Percentiles rank a stretch among this genome's conserved stretches.
phyloP scores from a whole-genome alignment of 2,113 vertebrate genomes.

The Thalassoma bifasciatum region DNA sequence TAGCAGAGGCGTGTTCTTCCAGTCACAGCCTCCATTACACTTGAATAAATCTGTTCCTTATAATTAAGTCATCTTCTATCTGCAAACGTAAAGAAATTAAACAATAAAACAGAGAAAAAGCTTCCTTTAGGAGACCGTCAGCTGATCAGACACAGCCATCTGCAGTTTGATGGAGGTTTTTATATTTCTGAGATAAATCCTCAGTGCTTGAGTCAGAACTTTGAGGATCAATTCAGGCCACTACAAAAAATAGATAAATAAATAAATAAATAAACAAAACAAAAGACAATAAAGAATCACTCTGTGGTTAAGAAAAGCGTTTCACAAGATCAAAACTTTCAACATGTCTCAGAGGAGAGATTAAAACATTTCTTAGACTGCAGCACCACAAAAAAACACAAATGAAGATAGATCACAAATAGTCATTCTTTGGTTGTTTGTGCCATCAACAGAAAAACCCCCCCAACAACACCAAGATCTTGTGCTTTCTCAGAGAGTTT shows the following conservation, averaged over 20 bases:
- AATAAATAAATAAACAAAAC: too few relatives aligned
- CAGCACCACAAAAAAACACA: background rate
- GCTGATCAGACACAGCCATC: background rate
- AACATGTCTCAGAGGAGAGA: background rate
- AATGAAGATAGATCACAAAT: background rate
- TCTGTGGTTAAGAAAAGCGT: background rate
- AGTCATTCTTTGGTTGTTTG: background rate
- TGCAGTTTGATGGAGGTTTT: background rate
- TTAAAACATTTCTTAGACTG: background rate
- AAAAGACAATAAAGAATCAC: too few relatives aligned
- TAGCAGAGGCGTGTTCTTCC: conserved; percentile 38
- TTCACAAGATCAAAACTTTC: background rate
- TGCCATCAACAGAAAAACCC: background rate
- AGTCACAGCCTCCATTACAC: conserved; percentile 32
- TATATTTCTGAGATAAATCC: background rate
- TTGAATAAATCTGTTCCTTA: conserved; percentile 8
- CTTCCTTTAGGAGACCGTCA: conserved; percentile 15
- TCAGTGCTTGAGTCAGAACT: background rate
- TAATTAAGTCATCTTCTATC: conserved; percentile 16
- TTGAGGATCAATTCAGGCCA: background rate
- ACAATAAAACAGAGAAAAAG: background rate
- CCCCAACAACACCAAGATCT: background rate
- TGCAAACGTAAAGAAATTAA: conserved; percentile 2
- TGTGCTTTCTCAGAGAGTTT: background rate
- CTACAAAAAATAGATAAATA: background rate